Evolutionary conservation across 2,113 vertebrate species (phyloP).

Genomic region (Nothoprocta pentlandii): DNA sequence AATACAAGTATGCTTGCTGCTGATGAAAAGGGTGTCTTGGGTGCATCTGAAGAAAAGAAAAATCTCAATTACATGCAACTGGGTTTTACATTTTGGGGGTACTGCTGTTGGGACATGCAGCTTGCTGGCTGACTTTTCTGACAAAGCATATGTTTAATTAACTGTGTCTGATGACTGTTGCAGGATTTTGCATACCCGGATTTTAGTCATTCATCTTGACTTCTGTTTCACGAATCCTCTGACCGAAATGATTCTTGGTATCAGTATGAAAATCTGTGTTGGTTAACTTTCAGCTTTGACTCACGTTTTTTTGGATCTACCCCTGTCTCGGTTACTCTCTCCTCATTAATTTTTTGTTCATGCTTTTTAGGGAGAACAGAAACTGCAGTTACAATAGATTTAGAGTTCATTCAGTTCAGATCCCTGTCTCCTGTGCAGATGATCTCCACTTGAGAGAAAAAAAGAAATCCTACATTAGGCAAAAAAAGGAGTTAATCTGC

Average conservation of each 20-base stretch:
- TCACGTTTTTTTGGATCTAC: constrained; percentile 41
- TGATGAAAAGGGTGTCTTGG: not conserved
- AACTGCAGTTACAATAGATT: not conserved
- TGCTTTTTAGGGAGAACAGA: not conserved
- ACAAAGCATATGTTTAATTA: constrained; percentile 12
- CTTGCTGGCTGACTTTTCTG: not conserved
- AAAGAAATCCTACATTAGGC: not conserved
- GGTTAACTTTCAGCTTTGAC: constrained; percentile 36
- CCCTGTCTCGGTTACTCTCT: not conserved
- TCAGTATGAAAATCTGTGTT: not conserved
- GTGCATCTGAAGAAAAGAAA: not conserved
- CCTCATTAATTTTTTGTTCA: not conserved
- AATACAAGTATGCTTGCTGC: not conserved
- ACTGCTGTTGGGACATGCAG: not conserved
- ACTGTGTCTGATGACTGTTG: constrained; percentile 44
- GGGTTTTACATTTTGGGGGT: constrained; percentile 28
- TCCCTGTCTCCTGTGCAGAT: not conserved
- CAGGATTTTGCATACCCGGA: constrained; percentile 42
- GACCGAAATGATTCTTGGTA: constrained; percentile 36
- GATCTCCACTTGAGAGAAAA: not conserved
- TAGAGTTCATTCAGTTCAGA: constrained; percentile 15
- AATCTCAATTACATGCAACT: not conserved
- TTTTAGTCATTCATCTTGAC: constrained; percentile 52
- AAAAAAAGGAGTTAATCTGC: not conserved
- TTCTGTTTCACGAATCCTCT: constrained; percentile 29